Base-by-base conservation (phyloP, 2,888 invertebrate species). In the Drosophila yooni region DNA sequence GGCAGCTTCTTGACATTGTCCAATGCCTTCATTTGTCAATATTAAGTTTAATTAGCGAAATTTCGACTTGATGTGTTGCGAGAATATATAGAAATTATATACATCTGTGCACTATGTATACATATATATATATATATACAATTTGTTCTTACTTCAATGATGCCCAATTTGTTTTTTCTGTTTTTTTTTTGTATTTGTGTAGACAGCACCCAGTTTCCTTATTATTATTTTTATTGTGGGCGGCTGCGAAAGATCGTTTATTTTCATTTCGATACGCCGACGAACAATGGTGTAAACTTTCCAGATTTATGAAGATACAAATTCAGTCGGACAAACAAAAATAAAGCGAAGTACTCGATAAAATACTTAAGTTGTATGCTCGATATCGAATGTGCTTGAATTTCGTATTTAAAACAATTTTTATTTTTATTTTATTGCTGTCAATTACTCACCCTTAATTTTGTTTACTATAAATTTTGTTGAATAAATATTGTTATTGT, bases 41-140 rank as follows among this genome's bases (percentile, higher is more conserved):
- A 88, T 88, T 90, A 88, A 88, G 70, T 89, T 89, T 88, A 90
- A 88, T 88, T 90, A 89, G 91, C 91, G 76, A 89, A 82, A 70
- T 62, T 71, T 81, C 68, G 66, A 38, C 53, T 51, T 51, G 10
- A 58, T 54, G 27, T 38, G 27, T 10, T 38, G 40, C 27, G 10
- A n/a, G 18, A 27, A 27, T 29, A 38, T 56, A 70, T 52, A 62
- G 48, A 48, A 31, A 25, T 31, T 13, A 38, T 58, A 31, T 63
- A 33, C 50, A 59, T 38, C 21, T 50, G 36, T 58, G 33, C 25
- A 8, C 11, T 46, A 74, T 15, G 15, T 36, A 36, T 38, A 36
- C 52, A 50, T 15, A 36, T 36, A 36, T 38, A 36, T 57, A 50
- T 61, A 57, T 56, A 27, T 46, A 13, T 21, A 58, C 62, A 76